A percentile compares a stretch with the other conserved stretches of the same genome.
Conservation (phyloP, 2,888 invertebrate genomes). For the Cancer borealis region DNA sequence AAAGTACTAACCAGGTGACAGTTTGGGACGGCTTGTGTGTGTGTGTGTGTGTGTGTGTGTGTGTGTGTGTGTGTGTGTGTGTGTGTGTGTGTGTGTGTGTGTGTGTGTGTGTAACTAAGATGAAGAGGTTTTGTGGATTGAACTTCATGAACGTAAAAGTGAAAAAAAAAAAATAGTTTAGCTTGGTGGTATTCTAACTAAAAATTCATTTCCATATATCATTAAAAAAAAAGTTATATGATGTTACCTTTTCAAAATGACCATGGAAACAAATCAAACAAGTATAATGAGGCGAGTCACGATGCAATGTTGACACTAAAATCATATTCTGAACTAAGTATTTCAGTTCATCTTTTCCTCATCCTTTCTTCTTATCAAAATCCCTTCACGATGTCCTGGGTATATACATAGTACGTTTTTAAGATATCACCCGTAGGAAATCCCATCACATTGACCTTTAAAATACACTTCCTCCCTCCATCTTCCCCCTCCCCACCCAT, state of each 20-base stretch:
- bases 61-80: conserved; percentile 20
- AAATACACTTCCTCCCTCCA: background rate
- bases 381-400: background rate
- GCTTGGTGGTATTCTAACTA: too few relatives aligned
- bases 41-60: conserved; percentile 20
- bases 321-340: too few relatives aligned
- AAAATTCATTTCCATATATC: too few relatives aligned
- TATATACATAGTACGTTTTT: background rate
- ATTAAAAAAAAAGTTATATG: too few relatives aligned
- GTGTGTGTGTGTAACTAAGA: conserved; percentile 5
- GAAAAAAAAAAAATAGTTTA: too few relatives aligned
- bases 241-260: too few relatives aligned
- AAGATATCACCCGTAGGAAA: background rate
- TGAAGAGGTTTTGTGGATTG: too few relatives aligned
- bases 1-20: too few relatives aligned
- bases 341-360: background rate
- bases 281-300: background rate
- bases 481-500: background rate
- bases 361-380: background rate
- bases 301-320: too few relatives aligned
- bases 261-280: too few relatives aligned
- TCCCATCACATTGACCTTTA: background rate
- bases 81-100: conserved; percentile 17
- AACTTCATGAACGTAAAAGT: too few relatives aligned
- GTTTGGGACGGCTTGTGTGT: background rate